Evolutionary conservation across 1,140 invertebrate genomes (phyloP), one percentile per base, ranked within the genome.

Genomic region (Belonocnema kinseyi): DNA sequence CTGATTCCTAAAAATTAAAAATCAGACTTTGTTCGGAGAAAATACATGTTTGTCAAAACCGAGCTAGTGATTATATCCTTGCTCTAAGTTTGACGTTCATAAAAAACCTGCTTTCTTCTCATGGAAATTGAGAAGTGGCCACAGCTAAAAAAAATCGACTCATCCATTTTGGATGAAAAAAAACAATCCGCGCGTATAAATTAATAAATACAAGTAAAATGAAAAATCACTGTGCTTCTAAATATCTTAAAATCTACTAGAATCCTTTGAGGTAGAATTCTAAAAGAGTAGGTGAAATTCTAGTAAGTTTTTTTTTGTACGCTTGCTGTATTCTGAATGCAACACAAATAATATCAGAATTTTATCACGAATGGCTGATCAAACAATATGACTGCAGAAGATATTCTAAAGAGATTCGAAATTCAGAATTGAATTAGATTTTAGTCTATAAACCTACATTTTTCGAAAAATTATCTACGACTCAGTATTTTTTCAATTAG

Each of bases 311-410:
- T 76, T 16, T 80, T 70, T 74, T 6, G 40, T 54, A 58, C 73
- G 78, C 75, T 79, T 86, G 81, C 75, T 86, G 79, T 80, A 85
- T 80, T 84, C 82, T 81, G 79, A 85, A 84, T 74, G 56, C 53
- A 75, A 56, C 71, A 66, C 40, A 51, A 73, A 56, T 78, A 46
- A 46, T 46, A 46, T 46, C 40, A 46, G 6, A 11, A 46, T 46
- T 11, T 46, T 46, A 40, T 46, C 40, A 46, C 40, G 40, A 46
- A 46, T 46, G 40, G 40, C 40, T 46, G 10, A 0, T 46, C 40
- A 11, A 46, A 46, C 7, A 46, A 46, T 46, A 46, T 33, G 26
- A 33, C 26, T 33, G 26, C 26, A 33, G 26, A 46, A 46, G 40
- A 46, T 8, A 11, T 46, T 46, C 40, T 46, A 46, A 46, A 11